phyloP scores from a whole-genome alignment of 2,113 vertebrate genomes.

The Speoplatyrhinus poulsoni region DNA sequence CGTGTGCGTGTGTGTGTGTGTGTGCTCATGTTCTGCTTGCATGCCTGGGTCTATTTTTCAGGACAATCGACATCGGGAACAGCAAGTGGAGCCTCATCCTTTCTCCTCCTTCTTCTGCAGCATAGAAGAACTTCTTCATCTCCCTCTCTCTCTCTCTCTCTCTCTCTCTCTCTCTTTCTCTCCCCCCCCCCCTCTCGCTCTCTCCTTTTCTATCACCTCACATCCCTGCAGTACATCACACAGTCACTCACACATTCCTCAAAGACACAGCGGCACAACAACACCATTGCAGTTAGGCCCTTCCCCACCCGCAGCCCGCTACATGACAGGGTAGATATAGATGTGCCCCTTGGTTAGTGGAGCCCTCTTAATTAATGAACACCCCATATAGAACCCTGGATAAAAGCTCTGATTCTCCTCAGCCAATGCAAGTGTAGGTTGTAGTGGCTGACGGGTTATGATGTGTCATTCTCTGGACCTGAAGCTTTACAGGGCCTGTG shows the following conservation, averaged over 20 bases:
- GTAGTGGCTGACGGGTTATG: constrained; percentile 16
- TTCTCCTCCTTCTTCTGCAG: constrained; percentile 2
- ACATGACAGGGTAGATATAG: too few relatives aligned
- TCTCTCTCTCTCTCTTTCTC: constrained; percentile 6
- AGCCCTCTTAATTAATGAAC: constrained; percentile 8
- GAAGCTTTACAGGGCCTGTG: constrained; percentile 32
- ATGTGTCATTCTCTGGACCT: constrained; percentile 34
- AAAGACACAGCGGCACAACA: constrained; percentile 1
- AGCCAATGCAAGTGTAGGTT: constrained; percentile 42
- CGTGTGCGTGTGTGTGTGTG: constrained; percentile 21
- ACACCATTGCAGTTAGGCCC: constrained; percentile 10
- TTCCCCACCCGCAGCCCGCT: too few relatives aligned
- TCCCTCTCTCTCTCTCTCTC: constrained; percentile 1
- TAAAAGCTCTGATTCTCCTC: constrained; percentile 35
- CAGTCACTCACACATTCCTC: neutral
- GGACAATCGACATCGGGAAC: constrained; percentile 51
- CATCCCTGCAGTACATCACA: constrained; percentile 28
- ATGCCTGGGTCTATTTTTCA: constrained; percentile 59
- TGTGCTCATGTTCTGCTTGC: constrained; percentile 24
- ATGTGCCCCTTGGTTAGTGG: neutral
- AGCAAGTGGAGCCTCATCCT: constrained; percentile 7
- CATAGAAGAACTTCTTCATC: constrained; percentile 5
- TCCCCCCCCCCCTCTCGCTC: constrained; percentile 5
- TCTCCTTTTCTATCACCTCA: constrained; percentile 2
- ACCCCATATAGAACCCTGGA: neutral